phyloP scores from a whole-genome alignment of 2,888 invertebrate genomes.

The Drosophila monieri region DNA sequence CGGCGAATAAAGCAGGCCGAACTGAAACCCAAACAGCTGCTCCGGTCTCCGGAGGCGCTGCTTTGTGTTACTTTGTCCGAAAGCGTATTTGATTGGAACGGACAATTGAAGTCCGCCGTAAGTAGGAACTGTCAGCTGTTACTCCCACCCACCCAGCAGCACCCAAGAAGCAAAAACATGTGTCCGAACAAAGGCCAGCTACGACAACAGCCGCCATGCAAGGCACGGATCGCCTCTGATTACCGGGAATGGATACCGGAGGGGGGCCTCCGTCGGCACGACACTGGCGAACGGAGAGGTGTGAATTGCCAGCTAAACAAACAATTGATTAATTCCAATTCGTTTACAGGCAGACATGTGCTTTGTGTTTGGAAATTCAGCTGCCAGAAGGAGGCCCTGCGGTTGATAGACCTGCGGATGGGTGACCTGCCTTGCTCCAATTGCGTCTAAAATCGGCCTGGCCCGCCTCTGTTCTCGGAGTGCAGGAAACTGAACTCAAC shows the following conservation, averaged over 20 bases:
- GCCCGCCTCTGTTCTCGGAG: neutral
- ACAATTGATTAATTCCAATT: constrained; percentile 29
- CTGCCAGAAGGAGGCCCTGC: neutral
- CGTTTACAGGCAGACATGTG: constrained; percentile 18
- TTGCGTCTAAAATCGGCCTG: neutral
- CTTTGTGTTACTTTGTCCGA: constrained; percentile 5
- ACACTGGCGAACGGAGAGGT: constrained; percentile 9
- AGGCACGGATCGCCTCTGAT: constrained; percentile 8
- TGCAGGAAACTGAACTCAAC: constrained; percentile 22
- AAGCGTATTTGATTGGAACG: constrained; percentile 13
- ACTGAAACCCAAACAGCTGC: constrained; percentile 40
- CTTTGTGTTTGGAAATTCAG: constrained; percentile 9
- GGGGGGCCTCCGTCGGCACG: neutral
- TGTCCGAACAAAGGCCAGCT: constrained; percentile 8
- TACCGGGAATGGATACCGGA: neutral
- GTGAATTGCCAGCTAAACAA: constrained; percentile 38
- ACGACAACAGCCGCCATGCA: neutral
- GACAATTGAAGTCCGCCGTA: neutral
- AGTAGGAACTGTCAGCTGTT: constrained; percentile 22
- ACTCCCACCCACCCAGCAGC: neutral
- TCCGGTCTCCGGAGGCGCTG: constrained; percentile 12
- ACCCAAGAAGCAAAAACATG: neutral
- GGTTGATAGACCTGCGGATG: neutral
- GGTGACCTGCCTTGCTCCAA: neutral
- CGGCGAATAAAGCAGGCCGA: constrained; percentile 45